phyloP scores from a whole-genome alignment of 2,113 vertebrate genomes.

The Stictonetta naevosa region DNA sequence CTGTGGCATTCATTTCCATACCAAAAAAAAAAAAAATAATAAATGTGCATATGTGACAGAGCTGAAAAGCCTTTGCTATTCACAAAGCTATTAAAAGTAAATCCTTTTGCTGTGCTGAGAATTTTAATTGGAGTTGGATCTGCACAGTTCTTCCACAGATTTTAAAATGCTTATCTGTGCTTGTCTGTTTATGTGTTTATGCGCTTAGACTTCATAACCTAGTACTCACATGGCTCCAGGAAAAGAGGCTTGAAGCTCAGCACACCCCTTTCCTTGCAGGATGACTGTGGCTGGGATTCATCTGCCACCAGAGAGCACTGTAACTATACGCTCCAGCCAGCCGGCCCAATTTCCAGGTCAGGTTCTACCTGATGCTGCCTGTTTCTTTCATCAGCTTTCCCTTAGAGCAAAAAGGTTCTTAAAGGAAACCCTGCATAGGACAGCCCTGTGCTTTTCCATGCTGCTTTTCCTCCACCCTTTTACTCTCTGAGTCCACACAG shows the following conservation, averaged over 20 bases:
- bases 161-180: background rate
- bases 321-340: background rate
- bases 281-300: background rate
- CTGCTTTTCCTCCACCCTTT: too few species aligned
- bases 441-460: background rate
- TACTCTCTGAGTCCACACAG: rapidly evolving
- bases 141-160: background rate
- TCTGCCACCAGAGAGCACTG: constrained; percentile 53
- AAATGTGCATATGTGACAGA: background rate
- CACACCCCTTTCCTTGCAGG: rapidly evolving
- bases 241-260: background rate
- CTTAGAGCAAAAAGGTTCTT: background rate
- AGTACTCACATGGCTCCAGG: background rate
- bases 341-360: background rate
- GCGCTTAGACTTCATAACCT: background rate
- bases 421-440: background rate
- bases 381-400: background rate
- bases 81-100: background rate
- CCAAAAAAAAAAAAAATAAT: too few species aligned
- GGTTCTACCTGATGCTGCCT: background rate
- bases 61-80: background rate
- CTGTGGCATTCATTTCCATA: background rate
- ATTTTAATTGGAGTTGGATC: background rate
- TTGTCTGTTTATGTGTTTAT: background rate
- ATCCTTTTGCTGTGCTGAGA: background rate